These are phyloP conservation scores for Erebia aethiops DNA, from an alignment of 2,888 invertebrate genomes.

Conservation along the genomic window DNA sequence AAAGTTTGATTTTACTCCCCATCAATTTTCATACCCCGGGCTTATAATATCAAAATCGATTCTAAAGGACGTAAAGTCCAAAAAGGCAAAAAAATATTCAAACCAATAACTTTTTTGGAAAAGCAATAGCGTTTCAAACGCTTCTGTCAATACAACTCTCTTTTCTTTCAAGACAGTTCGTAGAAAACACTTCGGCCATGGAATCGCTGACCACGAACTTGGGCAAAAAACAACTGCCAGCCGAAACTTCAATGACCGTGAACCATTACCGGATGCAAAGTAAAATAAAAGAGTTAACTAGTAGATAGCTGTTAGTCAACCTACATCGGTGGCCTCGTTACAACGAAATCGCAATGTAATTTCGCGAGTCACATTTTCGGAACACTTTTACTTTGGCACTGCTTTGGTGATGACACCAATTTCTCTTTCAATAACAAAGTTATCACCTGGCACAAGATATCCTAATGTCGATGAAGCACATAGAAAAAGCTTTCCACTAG, in stretches of 20 bases:
- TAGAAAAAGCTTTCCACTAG: not conserved
- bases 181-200: constrained; percentile 14
- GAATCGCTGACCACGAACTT: constrained; percentile 18
- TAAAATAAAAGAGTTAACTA: constrained; percentile 66
- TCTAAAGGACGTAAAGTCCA: too few species aligned
- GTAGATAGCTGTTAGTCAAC: constrained; percentile 79
- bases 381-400: constrained; percentile 81
- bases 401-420: constrained; percentile 77
- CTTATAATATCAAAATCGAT: too few species aligned
- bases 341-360: constrained; percentile 82
- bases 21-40: too few species aligned
- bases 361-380: constrained; percentile 79
- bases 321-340: constrained; percentile 77
- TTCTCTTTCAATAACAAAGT: constrained; percentile 73
- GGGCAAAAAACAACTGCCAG: constrained; percentile 42
- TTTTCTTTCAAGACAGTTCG: constrained; percentile 12
- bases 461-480: not conserved
- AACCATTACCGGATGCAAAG: constrained; percentile 63
- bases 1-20: too few species aligned
- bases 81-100: not conserved
- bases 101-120: constrained; percentile 10
- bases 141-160: not conserved
- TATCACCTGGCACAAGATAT: constrained; percentile 46
- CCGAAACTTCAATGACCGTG: constrained; percentile 59
- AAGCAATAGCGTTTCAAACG: not conserved